Evolutionary conservation across 2,888 invertebrate species (phyloP).

Genomic region (Altica lythri): DNA sequence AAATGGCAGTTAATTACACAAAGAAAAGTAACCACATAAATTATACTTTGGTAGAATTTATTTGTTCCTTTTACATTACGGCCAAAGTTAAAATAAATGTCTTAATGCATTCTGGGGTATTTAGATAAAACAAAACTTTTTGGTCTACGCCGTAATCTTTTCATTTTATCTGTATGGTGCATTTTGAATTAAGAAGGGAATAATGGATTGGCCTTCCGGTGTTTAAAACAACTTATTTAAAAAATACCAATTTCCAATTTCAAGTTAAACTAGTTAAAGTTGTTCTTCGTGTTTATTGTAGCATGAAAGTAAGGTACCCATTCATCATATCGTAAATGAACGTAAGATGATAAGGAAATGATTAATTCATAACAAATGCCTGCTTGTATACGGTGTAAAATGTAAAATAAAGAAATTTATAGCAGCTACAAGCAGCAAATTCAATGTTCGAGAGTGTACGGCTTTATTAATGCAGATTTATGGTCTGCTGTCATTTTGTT

Average conservation of each 20-base stretch:
- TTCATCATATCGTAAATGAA: slow-evolving; percentile 20
- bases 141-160: slow-evolving; percentile 3
- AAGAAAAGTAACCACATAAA: slow-evolving; percentile 33
- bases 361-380: slow-evolving; percentile 41
- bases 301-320: too few relatives aligned
- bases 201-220: slow-evolving; percentile 12
- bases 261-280: too few relatives aligned
- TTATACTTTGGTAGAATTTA: slow-evolving; percentile 30
- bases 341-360: slow-evolving; percentile 29
- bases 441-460: slow-evolving; percentile 53
- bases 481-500: slow-evolving; percentile 53
- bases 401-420: slow-evolving; percentile 48
- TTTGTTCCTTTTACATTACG: slow-evolving; percentile 21
- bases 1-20: slow-evolving; percentile 36
- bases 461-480: slow-evolving; percentile 57
- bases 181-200: neutral
- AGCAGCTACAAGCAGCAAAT: slow-evolving; percentile 44
- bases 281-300: too few relatives aligned
- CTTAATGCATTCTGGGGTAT: slow-evolving; percentile 25
- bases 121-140: slow-evolving; percentile 26
- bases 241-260: too few relatives aligned
- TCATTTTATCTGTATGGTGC: slow-evolving; percentile 3
- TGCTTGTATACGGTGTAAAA: slow-evolving; percentile 42
- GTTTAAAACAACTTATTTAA: too few relatives aligned
- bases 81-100: slow-evolving; percentile 27